These are phyloP conservation scores for Allacma fusca DNA, from an alignment of 2,888 invertebrate species.

Conservation along the genomic window DNA sequence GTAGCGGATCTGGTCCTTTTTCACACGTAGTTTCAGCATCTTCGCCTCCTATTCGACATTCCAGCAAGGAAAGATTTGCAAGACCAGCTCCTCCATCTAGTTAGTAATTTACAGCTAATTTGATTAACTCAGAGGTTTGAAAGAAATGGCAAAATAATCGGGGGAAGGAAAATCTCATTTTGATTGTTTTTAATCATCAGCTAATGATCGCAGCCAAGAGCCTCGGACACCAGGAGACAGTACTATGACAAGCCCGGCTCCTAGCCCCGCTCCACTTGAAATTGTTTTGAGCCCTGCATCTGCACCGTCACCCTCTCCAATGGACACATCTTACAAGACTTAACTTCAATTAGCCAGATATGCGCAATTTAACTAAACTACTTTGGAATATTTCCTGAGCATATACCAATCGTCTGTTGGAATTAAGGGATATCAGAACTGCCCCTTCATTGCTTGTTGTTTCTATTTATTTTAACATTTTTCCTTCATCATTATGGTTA, in stretches of 20 bases:
- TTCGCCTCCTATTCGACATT: slow-evolving; percentile 60
- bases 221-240: slow-evolving; percentile 60
- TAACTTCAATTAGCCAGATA: slow-evolving; percentile 2
- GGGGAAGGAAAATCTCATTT: too few relatives aligned
- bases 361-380: background rate
- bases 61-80: slow-evolving; percentile 60
- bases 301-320: slow-evolving; percentile 59
- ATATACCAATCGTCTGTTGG: background rate
- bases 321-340: slow-evolving; percentile 50
- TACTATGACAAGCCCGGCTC: slow-evolving; percentile 60
- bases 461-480: too few relatives aligned
- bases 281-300: slow-evolving; percentile 58
- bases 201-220: slow-evolving; percentile 56
- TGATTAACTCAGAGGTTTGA: background rate
- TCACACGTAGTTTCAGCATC: slow-evolving; percentile 58
- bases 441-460: slow-evolving; percentile 13
- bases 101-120: slow-evolving; percentile 30
- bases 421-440: background rate
- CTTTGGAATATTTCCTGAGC: background rate
- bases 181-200: too few relatives aligned
- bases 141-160: too few relatives aligned
- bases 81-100: slow-evolving; percentile 60
- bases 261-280: slow-evolving; percentile 58
- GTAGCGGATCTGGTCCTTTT: slow-evolving; percentile 50
- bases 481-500: too few relatives aligned